Conservation (phyloP, 1,140 invertebrate species). For the Drosophila erecta region DNA sequence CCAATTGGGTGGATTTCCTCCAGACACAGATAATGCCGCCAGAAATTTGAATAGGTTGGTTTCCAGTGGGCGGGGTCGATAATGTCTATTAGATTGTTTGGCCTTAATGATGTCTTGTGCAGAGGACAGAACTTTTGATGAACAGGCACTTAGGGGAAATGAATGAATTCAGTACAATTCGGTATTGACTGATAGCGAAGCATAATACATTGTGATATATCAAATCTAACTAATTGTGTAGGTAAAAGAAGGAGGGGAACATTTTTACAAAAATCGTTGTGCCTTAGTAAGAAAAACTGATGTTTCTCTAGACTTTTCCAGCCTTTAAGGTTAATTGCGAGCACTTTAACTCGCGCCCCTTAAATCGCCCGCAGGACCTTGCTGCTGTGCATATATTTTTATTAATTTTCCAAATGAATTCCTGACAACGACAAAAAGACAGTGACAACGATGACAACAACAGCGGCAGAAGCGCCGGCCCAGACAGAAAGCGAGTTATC, state of each 20-base stretch:
- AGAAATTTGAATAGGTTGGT: slow-evolving; percentile 63
- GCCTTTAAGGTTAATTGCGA: slow-evolving; percentile 2
- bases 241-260: too few relatives aligned
- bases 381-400: slow-evolving; percentile 61
- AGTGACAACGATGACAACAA: slow-evolving; percentile 45
- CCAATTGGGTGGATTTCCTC: slow-evolving; percentile 55
- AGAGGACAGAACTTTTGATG: slow-evolving; percentile 8
- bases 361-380: slow-evolving; percentile 30
- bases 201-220: background rate
- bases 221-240: too few relatives aligned
- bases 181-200: background rate
- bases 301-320: background rate
- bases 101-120: slow-evolving; percentile 67
- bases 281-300: too few relatives aligned
- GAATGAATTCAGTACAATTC: slow-evolving; percentile 27
- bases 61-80: slow-evolving; percentile 27
- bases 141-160: slow-evolving; percentile 34
- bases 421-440: slow-evolving; percentile 61
- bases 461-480: slow-evolving; percentile 22
- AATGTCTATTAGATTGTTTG: slow-evolving; percentile 72
- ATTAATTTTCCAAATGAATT: slow-evolving; percentile 84
- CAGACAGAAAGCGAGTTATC: slow-evolving; percentile 50
- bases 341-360: slow-evolving; percentile 31
- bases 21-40: slow-evolving; percentile 16
- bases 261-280: too few relatives aligned